Conservation (phyloP, 2,797 vertebrate species). For the Oceanodroma leucorhoa region DNA sequence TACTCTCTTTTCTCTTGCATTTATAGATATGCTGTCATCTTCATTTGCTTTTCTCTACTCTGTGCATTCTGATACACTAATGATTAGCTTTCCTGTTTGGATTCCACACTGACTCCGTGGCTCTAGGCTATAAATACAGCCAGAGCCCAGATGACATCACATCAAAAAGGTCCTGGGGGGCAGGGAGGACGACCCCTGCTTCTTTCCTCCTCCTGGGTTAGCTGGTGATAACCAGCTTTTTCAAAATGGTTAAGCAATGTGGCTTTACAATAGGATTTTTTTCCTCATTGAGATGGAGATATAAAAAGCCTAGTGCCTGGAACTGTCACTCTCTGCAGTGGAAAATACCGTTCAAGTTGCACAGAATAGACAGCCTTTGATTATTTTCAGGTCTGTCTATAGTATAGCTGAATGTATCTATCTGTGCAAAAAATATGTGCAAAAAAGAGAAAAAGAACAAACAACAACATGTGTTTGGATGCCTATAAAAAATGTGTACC, state of each 20-base stretch:
- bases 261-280: background rate
- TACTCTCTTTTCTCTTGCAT: slow-evolving; percentile 70
- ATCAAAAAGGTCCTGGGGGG: background rate
- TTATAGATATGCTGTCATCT: slow-evolving; percentile 74
- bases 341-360: background rate
- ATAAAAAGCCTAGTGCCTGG: background rate
- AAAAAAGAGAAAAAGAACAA: background rate
- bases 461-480: background rate
- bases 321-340: background rate
- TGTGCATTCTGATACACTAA: slow-evolving; percentile 74
- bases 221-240: background rate
- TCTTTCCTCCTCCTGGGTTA: slow-evolving; percentile 6
- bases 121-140: slow-evolving; percentile 73
- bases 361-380: background rate
- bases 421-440: background rate
- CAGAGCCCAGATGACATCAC: slow-evolving; percentile 47
- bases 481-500: background rate
- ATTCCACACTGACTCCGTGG: slow-evolving; percentile 66
- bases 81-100: slow-evolving; percentile 78
- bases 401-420: background rate
- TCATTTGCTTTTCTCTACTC: slow-evolving; percentile 68
- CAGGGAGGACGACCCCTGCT: background rate
- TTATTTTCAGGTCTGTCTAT: background rate
- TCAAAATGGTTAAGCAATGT: background rate
- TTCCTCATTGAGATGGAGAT: background rate